Base-by-base conservation (phyloP, 2,797 vertebrate species). In the Pristis pectinata region DNA sequence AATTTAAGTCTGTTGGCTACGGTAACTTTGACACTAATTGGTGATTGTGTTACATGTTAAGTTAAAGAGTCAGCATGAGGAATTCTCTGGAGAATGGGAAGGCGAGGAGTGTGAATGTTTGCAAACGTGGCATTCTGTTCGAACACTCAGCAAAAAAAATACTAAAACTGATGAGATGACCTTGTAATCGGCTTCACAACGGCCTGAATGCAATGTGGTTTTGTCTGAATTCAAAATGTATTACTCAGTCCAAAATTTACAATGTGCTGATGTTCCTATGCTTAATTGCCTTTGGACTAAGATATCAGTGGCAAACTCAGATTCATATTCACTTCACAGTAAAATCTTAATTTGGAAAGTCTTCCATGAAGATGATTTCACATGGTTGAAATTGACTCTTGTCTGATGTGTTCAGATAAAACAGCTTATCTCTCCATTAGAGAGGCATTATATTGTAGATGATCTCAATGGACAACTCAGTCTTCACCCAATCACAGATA, bases 1-100 rank as follows among this genome's bases (percentile, higher is more conserved):
- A 97, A 96, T 95, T 96, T 95, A 87, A 96, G 95, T 94, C 94
- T 95, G 95, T 96, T 95, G 95, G 95, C 95, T 96, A 96, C 96
- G 96, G 95, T 95, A 96, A 96, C 95, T 96, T 95, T 96, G 96
- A 97, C 96, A 97, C 95, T 97, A 97, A 97, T 97, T 97, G 96
- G 95, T 49, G 96, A 97, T 96, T 96, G 95, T 96, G 95, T 97
- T 97, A 96, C 95, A 95, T 94, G 95, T 96, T 96, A 96, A 96
- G 95, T 96, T 96, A 96, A 96, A 95, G 95, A 96, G 95, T 97
- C 96, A 96, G 96, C 96, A 95, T 87, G 74, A 96, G 94, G 27
- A 96, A 96, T 95, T 95, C 96, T 96, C 95, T 67, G 22, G 96
- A 95, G 96, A 95, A 95, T 95, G 96, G 37, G 95, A 95, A 93